Evolutionary conservation across 2,888 invertebrate genomes (phyloP).

Genomic region (Strigamia crassipes): DNA sequence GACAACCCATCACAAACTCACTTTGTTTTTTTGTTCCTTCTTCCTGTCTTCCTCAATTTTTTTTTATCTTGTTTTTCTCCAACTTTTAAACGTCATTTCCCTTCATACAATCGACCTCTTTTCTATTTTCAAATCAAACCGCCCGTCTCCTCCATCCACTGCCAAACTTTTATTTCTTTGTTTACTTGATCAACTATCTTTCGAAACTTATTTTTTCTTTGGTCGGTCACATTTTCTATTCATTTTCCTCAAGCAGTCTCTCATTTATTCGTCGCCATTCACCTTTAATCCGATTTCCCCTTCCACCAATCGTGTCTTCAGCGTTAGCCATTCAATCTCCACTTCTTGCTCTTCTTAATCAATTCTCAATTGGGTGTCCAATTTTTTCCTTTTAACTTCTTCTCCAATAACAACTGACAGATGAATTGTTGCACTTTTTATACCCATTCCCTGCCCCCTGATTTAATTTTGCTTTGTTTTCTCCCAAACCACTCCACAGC

Average conservation of each 20-base stretch:
- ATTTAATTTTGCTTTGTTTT: neutral
- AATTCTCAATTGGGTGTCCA: neutral
- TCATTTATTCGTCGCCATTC: constrained; percentile 17
- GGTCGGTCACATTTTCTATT: neutral
- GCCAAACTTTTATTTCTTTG: neutral
- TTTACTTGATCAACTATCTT: neutral
- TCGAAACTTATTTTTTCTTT: neutral
- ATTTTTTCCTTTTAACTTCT: neutral
- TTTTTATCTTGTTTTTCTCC: neutral
- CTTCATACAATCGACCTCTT: neutral
- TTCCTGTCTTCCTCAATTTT: neutral
- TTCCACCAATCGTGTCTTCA: neutral
- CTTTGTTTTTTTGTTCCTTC: neutral
- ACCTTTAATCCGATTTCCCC: constrained; percentile 25
- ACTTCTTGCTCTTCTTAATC: constrained; percentile 8
- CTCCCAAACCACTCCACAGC: neutral
- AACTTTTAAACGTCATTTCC: neutral
- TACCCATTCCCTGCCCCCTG: neutral
- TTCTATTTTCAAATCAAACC: neutral
- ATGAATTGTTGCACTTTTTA: neutral
- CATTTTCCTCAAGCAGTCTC: neutral
- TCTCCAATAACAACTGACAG: neutral
- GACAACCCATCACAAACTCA: neutral
- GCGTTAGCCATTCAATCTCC: neutral
- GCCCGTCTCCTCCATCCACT: too few relatives aligned